Conservation (phyloP, 1,140 invertebrate genomes). For the Aricia agestis region DNA sequence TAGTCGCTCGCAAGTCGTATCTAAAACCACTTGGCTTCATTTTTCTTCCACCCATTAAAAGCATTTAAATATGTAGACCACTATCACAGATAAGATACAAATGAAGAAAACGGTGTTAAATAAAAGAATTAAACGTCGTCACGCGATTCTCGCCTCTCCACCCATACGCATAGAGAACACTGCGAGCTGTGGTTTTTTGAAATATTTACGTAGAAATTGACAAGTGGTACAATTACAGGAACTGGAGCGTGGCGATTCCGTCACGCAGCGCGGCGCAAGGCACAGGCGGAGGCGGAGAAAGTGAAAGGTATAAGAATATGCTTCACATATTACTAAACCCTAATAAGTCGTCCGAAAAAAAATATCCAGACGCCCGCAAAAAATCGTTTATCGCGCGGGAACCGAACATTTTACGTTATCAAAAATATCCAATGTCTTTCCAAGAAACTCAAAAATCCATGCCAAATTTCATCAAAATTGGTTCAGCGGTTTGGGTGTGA, state of each 20-base stretch:
- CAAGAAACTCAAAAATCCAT: too few species aligned
- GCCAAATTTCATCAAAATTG: too few species aligned
- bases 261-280: conserved; percentile 47
- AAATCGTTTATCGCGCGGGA: too few species aligned
- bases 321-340: too few species aligned
- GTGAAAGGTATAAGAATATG: background rate
- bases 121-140: background rate
- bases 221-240: conserved; percentile 51
- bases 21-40: too few species aligned
- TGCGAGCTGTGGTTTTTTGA: conserved; percentile 29
- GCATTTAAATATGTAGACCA: background rate
- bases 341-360: too few species aligned
- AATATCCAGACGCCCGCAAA: too few species aligned
- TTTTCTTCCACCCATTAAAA: background rate
- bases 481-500: too few species aligned
- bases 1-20: too few species aligned
- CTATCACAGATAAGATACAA: conserved; percentile 10
- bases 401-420: too few species aligned
- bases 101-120: background rate
- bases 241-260: conserved; percentile 63
- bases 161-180: background rate
- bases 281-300: conserved; percentile 23
- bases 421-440: too few species aligned
- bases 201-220: conserved; percentile 70
- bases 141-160: conserved; percentile 4